Evolutionary conservation across 2,797 vertebrate genomes (phyloP).

Genomic region (Danio choprae): DNA sequence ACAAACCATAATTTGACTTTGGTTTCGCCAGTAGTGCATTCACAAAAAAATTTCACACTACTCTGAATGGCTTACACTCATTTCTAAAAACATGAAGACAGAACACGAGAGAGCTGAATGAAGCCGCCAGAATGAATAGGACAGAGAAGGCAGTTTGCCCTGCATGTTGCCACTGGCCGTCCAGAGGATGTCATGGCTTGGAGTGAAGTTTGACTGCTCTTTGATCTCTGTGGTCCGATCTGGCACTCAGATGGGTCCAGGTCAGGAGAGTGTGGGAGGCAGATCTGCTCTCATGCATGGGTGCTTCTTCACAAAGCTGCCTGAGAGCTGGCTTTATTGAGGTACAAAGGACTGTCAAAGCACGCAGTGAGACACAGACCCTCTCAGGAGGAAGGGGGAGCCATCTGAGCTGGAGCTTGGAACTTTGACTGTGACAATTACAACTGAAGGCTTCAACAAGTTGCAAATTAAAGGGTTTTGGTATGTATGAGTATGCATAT

Average conservation of each 20-base stretch:
- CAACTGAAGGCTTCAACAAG: neutral
- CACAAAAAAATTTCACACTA: conserved; percentile 6
- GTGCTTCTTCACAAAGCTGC: conserved; percentile 71
- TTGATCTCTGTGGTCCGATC: conserved; percentile 36
- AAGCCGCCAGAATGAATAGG: neutral
- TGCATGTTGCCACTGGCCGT: conserved; percentile 1
- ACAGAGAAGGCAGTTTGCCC: conserved; percentile 3
- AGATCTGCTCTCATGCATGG: conserved; percentile 69
- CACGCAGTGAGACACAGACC: conserved; percentile 64
- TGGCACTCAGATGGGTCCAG: conserved; percentile 55
- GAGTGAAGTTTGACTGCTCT: conserved; percentile 27
- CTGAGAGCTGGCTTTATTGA: conserved; percentile 72
- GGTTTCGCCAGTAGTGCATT: neutral
- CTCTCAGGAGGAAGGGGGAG: neutral
- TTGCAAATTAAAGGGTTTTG: neutral
- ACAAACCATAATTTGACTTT: neutral
- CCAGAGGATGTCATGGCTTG: conserved; percentile 36
- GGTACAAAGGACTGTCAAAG: conserved; percentile 75
- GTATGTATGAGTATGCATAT: neutral
- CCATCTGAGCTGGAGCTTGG: neutral
- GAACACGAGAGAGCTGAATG: neutral
- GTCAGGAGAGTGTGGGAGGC: conserved; percentile 63
- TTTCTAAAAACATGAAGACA: conserved; percentile 17
- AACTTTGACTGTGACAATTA: neutral
- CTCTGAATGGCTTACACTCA: conserved; percentile 5